Evolutionary conservation across 2,888 invertebrate species (phyloP), one percentile per base, ranked within the genome.

Genomic region (Conchocele bisecta): DNA sequence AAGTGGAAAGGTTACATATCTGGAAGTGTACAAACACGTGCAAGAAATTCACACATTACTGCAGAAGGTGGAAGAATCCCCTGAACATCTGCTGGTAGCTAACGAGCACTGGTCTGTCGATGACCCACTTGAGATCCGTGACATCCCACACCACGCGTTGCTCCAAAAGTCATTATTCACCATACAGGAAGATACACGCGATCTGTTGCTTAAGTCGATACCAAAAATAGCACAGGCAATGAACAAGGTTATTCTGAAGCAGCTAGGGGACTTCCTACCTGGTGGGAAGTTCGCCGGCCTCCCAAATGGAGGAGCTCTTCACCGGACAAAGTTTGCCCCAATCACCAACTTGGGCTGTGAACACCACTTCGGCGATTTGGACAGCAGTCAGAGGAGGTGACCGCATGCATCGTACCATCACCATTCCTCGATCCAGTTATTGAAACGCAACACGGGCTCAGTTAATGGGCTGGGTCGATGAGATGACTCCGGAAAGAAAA

Each of bases 281-380:
- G 72, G 65, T 42, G 80, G 80, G 1, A 29, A 67, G 26, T 64
- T 54, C 42, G n/a, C 51, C 4, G 20, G 17, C 2, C 11, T 17
- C 3, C 48, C 65, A 22, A n/a, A 31, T 2, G 13, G 20, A 22
- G 37, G 37, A 17, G 61, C 58, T 6, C 3, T 59, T 0, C 15
- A 22, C 2, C 20, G 68, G 1, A 76, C 76, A 33, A 22, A 44
- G 3, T 75, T 66, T 66, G 64, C 58, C 9, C 68, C 61, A 15
- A 5, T 58, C 3, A 73, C 75, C 6, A 82, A 82, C 37, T 50
- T 82, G 2, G 66, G 59, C 3, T 74, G 72, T 53, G 79, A 79
- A n/a, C 81, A 82, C 24, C 77, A 77, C 54, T 82, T 82, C 71
- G 77, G 75, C 5, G 72, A 79, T 37, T 41, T 79, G 15, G 81